Base-by-base conservation (phyloP, 1,140 invertebrate genomes). In the Diorhabda elongata region DNA sequence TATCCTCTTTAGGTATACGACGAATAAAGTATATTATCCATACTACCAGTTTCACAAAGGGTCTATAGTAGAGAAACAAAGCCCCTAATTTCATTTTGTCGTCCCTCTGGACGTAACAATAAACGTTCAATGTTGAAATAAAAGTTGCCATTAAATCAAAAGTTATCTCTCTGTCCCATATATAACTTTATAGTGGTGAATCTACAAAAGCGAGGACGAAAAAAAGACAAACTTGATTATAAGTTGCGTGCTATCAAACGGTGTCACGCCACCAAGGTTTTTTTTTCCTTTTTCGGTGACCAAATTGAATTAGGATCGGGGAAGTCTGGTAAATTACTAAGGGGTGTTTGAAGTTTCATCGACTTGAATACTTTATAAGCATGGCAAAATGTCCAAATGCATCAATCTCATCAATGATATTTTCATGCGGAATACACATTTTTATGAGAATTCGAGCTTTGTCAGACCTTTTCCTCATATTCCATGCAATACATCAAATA, bases 81-180 rank as follows among this genome's bases (percentile, higher is more conserved):
- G 47, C n/a, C 47, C 47, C 47, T 52, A 52, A 52, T 52, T 52
- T 52, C 47, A 52, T 52, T 52, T 52, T 52, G 47, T 52, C 47
- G n/a, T 52, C 47, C 47, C 47, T 52, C 47, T 52, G 47, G 47
- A 52, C 47, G 47, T 52, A 52, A 52, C 47, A 52, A 52, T 52
- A 52, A 52, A 52, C 47, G 47, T 52, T 52, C 47, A 52, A 52
- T 52, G 47, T 52, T 52, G 47, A 52, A 52, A 52, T 52, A 52
- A 52, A 52, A 52, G 47, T 52, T 52, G 47, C 47, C 47, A 52
- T 52, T 52, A 52, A 52, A 52, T 52, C 47, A 52, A 52, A 52
- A 52, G 47, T 52, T 52, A 52, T 52, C 47, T 52, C 6, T 52
- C 6, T 52, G 47, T n/a, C 47, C 47, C 47, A 52, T 52, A 52